These are phyloP conservation scores for Caenorhabditis sp. DNA, from an alignment of 2,888 invertebrate genomes.

Conservation along the genomic window DNA sequence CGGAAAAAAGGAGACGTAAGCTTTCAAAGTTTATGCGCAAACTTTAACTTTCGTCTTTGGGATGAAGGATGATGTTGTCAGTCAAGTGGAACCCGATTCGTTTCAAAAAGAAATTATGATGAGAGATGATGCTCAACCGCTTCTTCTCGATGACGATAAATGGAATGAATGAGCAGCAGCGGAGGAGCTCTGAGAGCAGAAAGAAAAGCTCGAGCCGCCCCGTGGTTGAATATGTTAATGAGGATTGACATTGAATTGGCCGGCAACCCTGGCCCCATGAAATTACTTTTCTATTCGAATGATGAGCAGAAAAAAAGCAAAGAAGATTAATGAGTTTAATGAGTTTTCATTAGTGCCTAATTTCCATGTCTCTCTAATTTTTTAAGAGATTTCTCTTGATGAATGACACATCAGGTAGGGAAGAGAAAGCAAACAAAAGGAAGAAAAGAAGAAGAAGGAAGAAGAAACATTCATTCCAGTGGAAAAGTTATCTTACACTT, in stretches of 20 bases:
- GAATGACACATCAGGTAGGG: neutral
- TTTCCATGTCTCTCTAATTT: slow-evolving; percentile 17
- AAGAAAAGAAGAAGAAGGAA: neutral
- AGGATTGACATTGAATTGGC: slow-evolving; percentile 49
- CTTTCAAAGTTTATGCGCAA: no score
- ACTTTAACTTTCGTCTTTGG: no score
- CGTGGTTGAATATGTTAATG: slow-evolving; percentile 55
- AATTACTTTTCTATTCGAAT: slow-evolving; percentile 23
- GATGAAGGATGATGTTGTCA: slow-evolving; percentile 39
- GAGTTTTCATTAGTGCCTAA: slow-evolving; percentile 43
- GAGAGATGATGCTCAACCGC: slow-evolving; percentile 22
- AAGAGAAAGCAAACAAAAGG: neutral
- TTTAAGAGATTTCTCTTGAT: slow-evolving; percentile 21
- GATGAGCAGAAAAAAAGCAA: slow-evolving; percentile 3
- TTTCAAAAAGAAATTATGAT: slow-evolving; percentile 14
- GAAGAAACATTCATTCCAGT: slow-evolving; percentile 3
- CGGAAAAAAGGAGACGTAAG: no score
- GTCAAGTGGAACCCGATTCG: slow-evolving; percentile 47
- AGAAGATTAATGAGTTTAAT: slow-evolving; percentile 39
- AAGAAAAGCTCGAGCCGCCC: neutral
- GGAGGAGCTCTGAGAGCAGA: slow-evolving; percentile 6
- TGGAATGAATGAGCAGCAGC: slow-evolving; percentile 28
- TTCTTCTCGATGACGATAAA: slow-evolving; percentile 50
- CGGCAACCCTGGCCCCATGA: slow-evolving; percentile 1
- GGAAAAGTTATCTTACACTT: neutral